A percentile compares a stretch with the other conserved stretches of the same genome.
These are phyloP conservation scores for Plebejus argus DNA, from an alignment of 2,888 invertebrate genomes.

Conservation along the genomic window DNA sequence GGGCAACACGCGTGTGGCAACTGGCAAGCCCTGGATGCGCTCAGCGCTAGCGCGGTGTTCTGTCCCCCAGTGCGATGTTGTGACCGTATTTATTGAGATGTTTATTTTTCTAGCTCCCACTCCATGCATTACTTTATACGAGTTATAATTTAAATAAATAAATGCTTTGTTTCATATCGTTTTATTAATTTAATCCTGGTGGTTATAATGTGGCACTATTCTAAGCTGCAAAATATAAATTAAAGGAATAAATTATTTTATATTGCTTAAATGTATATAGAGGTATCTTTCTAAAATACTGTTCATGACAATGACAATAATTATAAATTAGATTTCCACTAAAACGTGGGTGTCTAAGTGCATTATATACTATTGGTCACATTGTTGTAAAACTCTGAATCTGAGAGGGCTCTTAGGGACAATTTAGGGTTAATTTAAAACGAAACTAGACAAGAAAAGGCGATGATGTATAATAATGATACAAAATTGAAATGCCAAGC, in stretches of 20 bases:
- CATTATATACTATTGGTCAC: not conserved
- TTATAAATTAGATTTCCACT: not conserved
- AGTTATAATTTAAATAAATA: conserved; percentile 66
- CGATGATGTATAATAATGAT: no score
- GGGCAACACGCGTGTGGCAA: no score
- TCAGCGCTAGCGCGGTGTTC: conserved; percentile 2
- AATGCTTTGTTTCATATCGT: conserved; percentile 66
- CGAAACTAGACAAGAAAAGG: no score
- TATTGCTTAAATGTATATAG: not conserved
- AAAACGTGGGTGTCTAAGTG: not conserved
- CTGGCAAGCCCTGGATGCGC: no score
- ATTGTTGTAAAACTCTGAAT: not conserved
- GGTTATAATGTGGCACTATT: no score
- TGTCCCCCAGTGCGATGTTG: conserved; percentile 40
- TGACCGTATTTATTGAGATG: conserved; percentile 73
- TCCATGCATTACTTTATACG: conserved; percentile 62
- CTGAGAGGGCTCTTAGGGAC: no score
- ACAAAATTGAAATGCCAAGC: no score
- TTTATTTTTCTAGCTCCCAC: conserved; percentile 74
- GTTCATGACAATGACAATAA: not conserved
- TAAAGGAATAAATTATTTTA: not conserved
- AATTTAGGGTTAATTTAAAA: no score
- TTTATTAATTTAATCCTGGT: conserved; percentile 40
- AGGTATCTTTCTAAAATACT: not conserved
- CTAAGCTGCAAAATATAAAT: not conserved